Evolutionary conservation across 2,888 invertebrate species (phyloP).

Genomic region (Mimachlamys varia): DNA sequence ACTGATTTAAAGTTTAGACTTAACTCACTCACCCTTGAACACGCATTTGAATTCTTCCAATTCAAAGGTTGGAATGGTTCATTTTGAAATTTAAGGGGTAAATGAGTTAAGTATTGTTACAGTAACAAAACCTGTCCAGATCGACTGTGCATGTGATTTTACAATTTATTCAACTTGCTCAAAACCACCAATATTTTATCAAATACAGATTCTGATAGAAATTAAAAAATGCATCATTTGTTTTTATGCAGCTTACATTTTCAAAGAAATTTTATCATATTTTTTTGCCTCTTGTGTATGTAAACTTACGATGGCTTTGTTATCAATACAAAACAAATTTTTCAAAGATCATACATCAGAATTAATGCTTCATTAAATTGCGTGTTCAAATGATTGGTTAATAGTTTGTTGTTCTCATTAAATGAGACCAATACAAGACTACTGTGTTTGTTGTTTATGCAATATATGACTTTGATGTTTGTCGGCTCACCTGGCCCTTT

Average conservation of each 20-base stretch:
- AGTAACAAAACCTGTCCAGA: background rate
- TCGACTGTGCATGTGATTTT: background rate
- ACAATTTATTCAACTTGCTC: background rate
- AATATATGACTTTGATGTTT: background rate
- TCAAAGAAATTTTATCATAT: background rate
- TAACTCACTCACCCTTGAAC: too few relatives aligned
- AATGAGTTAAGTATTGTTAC: background rate
- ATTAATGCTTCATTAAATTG: background rate
- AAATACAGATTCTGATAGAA: too few relatives aligned
- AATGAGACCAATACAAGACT: background rate
- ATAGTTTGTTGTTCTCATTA: background rate
- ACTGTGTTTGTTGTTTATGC: background rate
- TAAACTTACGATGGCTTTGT: background rate
- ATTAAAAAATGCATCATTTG: background rate
- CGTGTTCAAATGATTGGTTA: conserved; percentile 13
- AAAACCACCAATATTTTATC: background rate
- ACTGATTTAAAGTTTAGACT: too few relatives aligned
- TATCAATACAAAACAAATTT: background rate
- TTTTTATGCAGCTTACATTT: background rate
- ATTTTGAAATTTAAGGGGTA: too few relatives aligned
- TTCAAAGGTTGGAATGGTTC: too few relatives aligned
- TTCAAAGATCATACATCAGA: background rate
- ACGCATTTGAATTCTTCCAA: too few relatives aligned
- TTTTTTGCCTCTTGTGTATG: background rate
- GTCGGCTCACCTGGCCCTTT: background rate